Conservation (phyloP, 2,888 invertebrate genomes). For the Macrosoma leucophasiata region DNA sequence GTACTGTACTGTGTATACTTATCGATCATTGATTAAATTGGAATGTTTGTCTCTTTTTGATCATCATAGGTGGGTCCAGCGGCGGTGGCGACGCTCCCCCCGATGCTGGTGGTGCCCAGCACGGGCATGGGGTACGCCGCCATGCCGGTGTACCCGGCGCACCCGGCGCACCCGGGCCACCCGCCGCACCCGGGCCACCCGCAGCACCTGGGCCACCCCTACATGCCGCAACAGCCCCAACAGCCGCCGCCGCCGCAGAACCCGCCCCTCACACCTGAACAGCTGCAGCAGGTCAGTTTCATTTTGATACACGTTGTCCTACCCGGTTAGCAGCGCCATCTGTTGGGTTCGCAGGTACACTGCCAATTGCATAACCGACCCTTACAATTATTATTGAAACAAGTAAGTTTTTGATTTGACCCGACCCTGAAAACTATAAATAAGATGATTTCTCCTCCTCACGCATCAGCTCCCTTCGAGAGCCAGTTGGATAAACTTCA, state of each 20-base stretch:
- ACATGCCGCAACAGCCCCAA: slow-evolving; percentile 27
- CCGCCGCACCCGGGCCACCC: slow-evolving; percentile 25
- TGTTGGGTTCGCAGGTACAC: too few relatives aligned
- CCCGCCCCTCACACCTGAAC: slow-evolving; percentile 47
- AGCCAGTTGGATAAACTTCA: too few relatives aligned
- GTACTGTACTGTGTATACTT: too few relatives aligned
- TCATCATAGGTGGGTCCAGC: slow-evolving; percentile 54
- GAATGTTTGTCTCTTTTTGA: background rate
- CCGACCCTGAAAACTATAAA: too few relatives aligned
- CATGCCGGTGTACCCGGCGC: slow-evolving; percentile 65
- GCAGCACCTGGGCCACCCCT: slow-evolving; percentile 29
- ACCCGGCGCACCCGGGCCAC: slow-evolving; percentile 30
- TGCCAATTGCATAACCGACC: too few relatives aligned
- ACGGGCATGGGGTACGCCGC: slow-evolving; percentile 71
- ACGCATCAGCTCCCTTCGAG: too few relatives aligned
- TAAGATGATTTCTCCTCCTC: too few relatives aligned
- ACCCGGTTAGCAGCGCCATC: too few relatives aligned
- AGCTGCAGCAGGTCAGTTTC: slow-evolving; percentile 63
- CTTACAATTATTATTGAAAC: too few relatives aligned
- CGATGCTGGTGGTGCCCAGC: slow-evolving; percentile 83
- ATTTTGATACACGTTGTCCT: too few relatives aligned
- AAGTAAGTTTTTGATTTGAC: too few relatives aligned
- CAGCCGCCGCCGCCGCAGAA: slow-evolving; percentile 32
- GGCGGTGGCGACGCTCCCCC: slow-evolving; percentile 72
- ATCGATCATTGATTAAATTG: too few relatives aligned